These are phyloP conservation scores for Barypeithes pellucidus DNA, from an alignment of 2,888 invertebrate genomes.

Conservation along the genomic window DNA sequence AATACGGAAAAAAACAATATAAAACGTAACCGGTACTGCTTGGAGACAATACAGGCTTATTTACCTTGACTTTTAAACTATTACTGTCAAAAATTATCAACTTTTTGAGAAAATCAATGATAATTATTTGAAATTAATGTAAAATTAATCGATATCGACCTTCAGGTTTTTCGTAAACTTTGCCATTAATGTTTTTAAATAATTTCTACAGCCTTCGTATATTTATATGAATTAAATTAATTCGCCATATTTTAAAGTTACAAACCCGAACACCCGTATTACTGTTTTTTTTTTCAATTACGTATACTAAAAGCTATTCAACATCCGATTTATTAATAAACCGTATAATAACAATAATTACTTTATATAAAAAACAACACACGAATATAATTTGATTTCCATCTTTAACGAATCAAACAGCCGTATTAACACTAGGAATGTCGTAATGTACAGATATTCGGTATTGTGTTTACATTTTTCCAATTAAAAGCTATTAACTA, in stretches of 20 bases:
- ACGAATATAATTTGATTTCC: not conserved
- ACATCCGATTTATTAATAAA: conserved; percentile 13
- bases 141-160: conserved; percentile 19
- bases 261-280: conserved; percentile 21
- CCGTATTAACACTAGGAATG: not conserved
- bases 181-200: conserved; percentile 23
- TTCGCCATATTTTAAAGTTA: conserved; percentile 10
- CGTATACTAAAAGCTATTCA: conserved; percentile 12
- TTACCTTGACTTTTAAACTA: conserved; percentile 29
- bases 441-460: conserved; percentile 2
- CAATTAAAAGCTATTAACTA: conserved; percentile 6
- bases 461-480: conserved; percentile 19
- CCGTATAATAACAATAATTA: not conserved
- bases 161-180: conserved; percentile 28
- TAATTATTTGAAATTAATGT: conserved; percentile 20
- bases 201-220: conserved; percentile 32
- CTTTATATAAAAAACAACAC: not conserved
- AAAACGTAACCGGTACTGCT: conserved; percentile 7
- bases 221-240: conserved; percentile 16
- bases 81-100: not conserved
- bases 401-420: conserved; percentile 14
- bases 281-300: conserved; percentile 12
- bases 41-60: not conserved
- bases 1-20: not conserved
- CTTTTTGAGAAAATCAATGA: not conserved